These are phyloP conservation scores for Lamellibrachia satsuma DNA, from an alignment of 2,888 invertebrate genomes.

Conservation along the genomic window DNA sequence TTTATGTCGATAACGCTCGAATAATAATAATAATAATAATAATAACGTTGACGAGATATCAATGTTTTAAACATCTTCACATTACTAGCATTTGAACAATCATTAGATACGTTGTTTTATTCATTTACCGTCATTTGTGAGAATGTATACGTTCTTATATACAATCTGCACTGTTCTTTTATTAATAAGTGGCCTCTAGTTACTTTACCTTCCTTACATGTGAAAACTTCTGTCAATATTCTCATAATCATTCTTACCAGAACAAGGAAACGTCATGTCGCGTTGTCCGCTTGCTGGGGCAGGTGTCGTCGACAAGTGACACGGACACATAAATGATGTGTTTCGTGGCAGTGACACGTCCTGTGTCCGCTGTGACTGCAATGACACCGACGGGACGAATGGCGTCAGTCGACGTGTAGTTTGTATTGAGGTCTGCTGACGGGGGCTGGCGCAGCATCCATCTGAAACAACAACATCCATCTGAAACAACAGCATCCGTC, in stretches of 20 bases:
- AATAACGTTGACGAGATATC: no score
- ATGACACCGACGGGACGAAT: background rate
- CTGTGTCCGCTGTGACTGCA: background rate
- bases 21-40: no score
- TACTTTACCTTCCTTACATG: no score
- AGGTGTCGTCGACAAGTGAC: background rate
- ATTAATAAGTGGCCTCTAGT: no score
- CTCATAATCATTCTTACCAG: background rate
- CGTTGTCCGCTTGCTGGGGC: background rate
- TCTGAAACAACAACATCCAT: background rate
- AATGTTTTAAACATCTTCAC: no score
- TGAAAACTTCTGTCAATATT: background rate
- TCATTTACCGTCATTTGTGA: no score
- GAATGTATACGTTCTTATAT: no score
- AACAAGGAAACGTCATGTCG: background rate
- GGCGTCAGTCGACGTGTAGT: background rate
- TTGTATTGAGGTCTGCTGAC: background rate
- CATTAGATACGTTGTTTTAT: no score
- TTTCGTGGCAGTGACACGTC: background rate
- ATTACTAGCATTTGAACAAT: no score
- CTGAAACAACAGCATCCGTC: background rate
- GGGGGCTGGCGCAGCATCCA: background rate
- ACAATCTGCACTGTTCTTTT: no score
- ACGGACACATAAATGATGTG: background rate
- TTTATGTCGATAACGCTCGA: no score